A percentile compares a stretch with the other conserved stretches of the same genome.
These are phyloP conservation scores for Limonius californicus DNA, from an alignment of 1,140 invertebrate species.

Conservation along the genomic window DNA sequence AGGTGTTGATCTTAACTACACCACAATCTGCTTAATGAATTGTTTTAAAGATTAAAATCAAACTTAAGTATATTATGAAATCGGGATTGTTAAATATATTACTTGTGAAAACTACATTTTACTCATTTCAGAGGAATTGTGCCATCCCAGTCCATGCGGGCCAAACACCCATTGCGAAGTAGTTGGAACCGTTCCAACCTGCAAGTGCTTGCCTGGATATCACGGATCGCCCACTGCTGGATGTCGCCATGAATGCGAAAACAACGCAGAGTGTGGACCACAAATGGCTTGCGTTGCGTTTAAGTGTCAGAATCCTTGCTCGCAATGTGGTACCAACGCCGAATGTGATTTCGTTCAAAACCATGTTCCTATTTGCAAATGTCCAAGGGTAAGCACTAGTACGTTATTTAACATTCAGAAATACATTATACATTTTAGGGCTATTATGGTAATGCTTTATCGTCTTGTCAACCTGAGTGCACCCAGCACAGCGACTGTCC, in stretches of 20 bases:
- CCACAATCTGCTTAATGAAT: no score
- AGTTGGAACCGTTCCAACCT: conserved; percentile 69
- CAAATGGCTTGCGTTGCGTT: conserved; percentile 69
- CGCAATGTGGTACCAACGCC: conserved; percentile 73
- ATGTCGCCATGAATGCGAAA: conserved; percentile 75
- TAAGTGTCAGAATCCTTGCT: conserved; percentile 74
- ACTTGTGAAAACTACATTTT: not conserved
- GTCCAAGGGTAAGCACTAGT: conserved; percentile 58
- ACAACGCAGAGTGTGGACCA: conserved; percentile 66
- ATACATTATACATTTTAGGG: conserved; percentile 21
- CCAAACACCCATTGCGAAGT: conserved; percentile 75
- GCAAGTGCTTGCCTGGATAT: conserved; percentile 64
- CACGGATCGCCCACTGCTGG: conserved; percentile 69
- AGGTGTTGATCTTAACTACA: no score
- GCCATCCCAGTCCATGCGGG: conserved; percentile 76
- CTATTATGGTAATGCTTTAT: conserved; percentile 70
- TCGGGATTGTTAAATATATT: not conserved
- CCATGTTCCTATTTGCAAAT: conserved; percentile 76
- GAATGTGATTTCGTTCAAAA: conserved; percentile 70
- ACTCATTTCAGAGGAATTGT: conserved; percentile 63
- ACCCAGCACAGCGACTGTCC: conserved; percentile 71
- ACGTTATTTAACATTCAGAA: not conserved
- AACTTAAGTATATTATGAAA: no score
- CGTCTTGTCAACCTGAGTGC: conserved; percentile 72
- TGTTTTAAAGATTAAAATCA: no score